Evolutionary conservation across 2,888 invertebrate genomes (phyloP).

Genomic region (Amblyteles armatorius): DNA sequence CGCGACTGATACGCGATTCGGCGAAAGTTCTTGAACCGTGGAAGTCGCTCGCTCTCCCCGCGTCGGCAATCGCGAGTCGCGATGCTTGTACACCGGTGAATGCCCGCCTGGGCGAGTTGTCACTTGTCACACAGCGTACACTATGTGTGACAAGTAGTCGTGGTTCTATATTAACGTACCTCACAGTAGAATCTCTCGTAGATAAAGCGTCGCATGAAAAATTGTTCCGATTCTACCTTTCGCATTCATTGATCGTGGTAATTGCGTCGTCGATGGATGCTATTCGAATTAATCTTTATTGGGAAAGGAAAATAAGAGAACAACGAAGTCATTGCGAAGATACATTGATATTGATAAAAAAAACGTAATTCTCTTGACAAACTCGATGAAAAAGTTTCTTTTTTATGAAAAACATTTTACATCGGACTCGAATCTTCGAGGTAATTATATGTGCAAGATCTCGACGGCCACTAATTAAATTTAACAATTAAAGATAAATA

Average conservation of each 20-base stretch:
- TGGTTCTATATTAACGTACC: constrained; percentile 24
- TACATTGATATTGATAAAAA: too few relatives aligned
- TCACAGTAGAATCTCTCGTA: constrained; percentile 25
- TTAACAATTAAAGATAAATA: too few relatives aligned
- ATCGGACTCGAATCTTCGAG: too few relatives aligned
- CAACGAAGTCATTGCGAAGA: too few relatives aligned
- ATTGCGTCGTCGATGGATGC: not conserved
- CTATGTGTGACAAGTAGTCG: constrained; percentile 29
- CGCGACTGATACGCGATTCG: constrained; percentile 77
- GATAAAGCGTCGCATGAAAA: not conserved
- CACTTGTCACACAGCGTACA: constrained; percentile 46
- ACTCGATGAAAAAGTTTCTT: too few relatives aligned
- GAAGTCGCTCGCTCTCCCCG: constrained; percentile 19
- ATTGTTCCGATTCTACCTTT: not conserved
- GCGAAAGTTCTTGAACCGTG: constrained; percentile 81
- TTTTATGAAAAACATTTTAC: too few relatives aligned
- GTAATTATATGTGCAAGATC: too few relatives aligned
- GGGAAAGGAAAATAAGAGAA: not conserved
- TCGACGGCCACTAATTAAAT: too few relatives aligned
- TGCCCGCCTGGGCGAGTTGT: constrained; percentile 51
- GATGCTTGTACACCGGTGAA: constrained; percentile 24
- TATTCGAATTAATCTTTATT: not conserved
- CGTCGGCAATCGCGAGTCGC: constrained; percentile 35
- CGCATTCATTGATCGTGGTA: not conserved
- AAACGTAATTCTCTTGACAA: too few relatives aligned